These are phyloP conservation scores for Periplaneta americana DNA, from an alignment of 1,140 invertebrate species.

Conservation along the genomic window DNA sequence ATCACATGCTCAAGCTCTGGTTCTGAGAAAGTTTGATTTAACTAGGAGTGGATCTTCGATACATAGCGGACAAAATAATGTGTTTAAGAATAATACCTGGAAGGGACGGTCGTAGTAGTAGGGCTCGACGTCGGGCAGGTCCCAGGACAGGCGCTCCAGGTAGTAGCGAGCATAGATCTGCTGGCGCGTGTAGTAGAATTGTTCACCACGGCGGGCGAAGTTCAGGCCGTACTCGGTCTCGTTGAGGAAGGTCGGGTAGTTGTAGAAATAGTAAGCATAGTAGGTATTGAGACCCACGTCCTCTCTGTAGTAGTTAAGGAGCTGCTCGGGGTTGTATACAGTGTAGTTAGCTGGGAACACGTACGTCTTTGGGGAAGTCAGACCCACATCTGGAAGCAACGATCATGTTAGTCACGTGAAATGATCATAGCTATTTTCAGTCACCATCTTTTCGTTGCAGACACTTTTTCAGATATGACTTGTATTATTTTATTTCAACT, in stretches of 20 bases:
- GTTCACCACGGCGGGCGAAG: slow-evolving; percentile 53
- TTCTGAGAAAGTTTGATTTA: not conserved
- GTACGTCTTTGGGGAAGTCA: slow-evolving; percentile 1
- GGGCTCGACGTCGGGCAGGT: slow-evolving; percentile 49
- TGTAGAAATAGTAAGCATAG: slow-evolving; percentile 58
- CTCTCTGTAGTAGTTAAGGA: slow-evolving; percentile 67
- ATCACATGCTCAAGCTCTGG: not conserved
- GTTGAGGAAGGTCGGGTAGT: slow-evolving; percentile 57
- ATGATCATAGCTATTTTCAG: no score
- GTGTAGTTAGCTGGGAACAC: slow-evolving; percentile 13
- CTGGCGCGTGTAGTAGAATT: slow-evolving; percentile 51
- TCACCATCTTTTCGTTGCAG: no score
- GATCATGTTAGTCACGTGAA: no score
- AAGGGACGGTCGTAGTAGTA: slow-evolving; percentile 46
- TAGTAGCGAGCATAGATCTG: slow-evolving; percentile 59
- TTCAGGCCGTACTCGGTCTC: slow-evolving; percentile 41
- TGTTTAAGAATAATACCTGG: slow-evolving; percentile 27
- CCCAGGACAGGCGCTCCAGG: slow-evolving; percentile 59
- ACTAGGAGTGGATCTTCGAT: not conserved
- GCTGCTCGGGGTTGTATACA: slow-evolving; percentile 43
- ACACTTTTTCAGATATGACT: no score
- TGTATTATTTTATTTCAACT: no score
- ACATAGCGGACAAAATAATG: not conserved
- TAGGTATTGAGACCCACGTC: slow-evolving; percentile 62
- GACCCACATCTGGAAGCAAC: not conserved